Conservation (phyloP, 2,888 invertebrate genomes). For the Criorhina ranunculi region DNA sequence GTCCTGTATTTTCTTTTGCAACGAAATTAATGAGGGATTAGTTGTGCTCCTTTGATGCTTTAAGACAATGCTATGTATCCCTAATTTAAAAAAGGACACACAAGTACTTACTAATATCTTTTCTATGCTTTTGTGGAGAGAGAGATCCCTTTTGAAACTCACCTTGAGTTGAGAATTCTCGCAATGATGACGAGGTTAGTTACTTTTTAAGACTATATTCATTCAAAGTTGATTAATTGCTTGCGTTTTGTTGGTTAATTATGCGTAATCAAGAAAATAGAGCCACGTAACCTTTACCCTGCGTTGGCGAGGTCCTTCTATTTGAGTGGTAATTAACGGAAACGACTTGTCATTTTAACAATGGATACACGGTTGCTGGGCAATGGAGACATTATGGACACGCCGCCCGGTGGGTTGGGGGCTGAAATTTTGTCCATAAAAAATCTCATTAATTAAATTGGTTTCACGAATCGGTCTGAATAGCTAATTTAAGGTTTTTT, state of each 20-base stretch:
- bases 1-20: background rate
- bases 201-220: slow-evolving; percentile 21
- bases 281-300: slow-evolving; percentile 4
- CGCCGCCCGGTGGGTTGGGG: background rate
- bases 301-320: slow-evolving; percentile 9
- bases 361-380: background rate
- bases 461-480: slow-evolving; percentile 24
- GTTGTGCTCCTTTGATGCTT: background rate
- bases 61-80: background rate
- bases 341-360: slow-evolving; percentile 46
- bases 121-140: background rate
- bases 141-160: background rate
- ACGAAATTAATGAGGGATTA: slow-evolving; percentile 27
- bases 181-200: slow-evolving; percentile 11
- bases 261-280: slow-evolving; percentile 29
- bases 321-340: slow-evolving; percentile 52
- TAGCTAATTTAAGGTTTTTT: slow-evolving; percentile 3
- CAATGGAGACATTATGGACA: background rate
- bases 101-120: background rate
- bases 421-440: slow-evolving; percentile 2
- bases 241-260: slow-evolving; percentile 59
- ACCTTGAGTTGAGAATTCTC: slow-evolving; percentile 7
- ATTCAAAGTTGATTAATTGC: slow-evolving; percentile 49
- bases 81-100: background rate
- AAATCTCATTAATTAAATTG: slow-evolving; percentile 45